phyloP scores from a whole-genome alignment of 1,140 invertebrate genomes.

The Drosophila mauritiana region DNA sequence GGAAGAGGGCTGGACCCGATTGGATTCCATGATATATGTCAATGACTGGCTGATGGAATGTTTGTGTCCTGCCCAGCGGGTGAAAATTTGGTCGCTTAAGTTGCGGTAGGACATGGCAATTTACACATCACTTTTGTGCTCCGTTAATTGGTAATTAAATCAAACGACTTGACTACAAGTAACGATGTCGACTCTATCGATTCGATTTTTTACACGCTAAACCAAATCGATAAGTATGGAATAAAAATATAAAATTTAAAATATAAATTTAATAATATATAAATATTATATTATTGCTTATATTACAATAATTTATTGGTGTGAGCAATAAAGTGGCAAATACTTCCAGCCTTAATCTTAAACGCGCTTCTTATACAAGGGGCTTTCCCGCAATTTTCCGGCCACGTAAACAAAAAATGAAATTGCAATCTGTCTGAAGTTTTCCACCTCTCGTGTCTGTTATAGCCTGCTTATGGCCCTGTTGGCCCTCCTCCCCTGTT shows the following conservation, averaged over 20 bases:
- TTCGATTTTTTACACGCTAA: not conserved
- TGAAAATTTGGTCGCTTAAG: slow-evolving; percentile 22
- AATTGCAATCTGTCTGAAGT: slow-evolving; percentile 35
- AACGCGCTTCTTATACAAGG: slow-evolving; percentile 16
- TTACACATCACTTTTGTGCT: slow-evolving; percentile 19
- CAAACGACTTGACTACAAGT: slow-evolving; percentile 58
- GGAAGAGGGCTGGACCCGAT: slow-evolving; percentile 22
- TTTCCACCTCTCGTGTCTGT: not conserved
- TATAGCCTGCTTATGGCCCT: not conserved
- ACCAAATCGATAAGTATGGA: not conserved
- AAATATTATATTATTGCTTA: not conserved
- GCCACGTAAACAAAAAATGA: slow-evolving; percentile 37
- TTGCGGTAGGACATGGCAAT: slow-evolving; percentile 58
- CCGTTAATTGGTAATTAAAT: slow-evolving; percentile 75
- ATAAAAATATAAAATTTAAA: not conserved
- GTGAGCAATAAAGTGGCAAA: not conserved
- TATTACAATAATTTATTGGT: not conserved
- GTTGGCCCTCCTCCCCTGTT: not conserved
- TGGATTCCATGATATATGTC: slow-evolving; percentile 54
- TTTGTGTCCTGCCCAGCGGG: slow-evolving; percentile 66
- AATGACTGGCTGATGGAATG: slow-evolving; percentile 62
- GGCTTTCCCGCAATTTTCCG: slow-evolving; percentile 14
- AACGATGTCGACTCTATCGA: slow-evolving; percentile 16
- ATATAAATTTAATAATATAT: no score
- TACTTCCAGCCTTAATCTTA: slow-evolving; percentile 40